These are phyloP conservation scores for Strigamia maritima DNA, from an alignment of 2,888 invertebrate genomes.

Conservation along the genomic window DNA sequence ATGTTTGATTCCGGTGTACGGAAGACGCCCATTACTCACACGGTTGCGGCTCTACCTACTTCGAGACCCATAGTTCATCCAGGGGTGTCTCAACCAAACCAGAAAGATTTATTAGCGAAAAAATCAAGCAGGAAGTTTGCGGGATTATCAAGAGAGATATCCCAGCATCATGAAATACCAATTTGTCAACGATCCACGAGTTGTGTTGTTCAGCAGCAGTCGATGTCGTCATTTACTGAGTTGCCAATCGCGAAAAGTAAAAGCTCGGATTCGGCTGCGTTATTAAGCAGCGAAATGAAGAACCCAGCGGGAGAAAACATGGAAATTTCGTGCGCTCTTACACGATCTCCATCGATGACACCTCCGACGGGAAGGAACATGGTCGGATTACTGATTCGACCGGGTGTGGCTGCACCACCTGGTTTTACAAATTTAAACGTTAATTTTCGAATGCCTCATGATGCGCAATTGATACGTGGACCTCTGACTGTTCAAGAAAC, in stretches of 20 bases:
- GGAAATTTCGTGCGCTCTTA: background rate
- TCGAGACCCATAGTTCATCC: background rate
- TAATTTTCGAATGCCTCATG: conserved; percentile 15
- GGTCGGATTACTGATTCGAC: background rate
- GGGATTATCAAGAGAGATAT: background rate
- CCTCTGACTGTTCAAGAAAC: background rate
- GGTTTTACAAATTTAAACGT: background rate
- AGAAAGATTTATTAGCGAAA: background rate
- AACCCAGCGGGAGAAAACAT: background rate
- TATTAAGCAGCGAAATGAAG: background rate
- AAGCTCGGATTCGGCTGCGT: background rate
- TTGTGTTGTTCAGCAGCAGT: background rate
- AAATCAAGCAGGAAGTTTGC: background rate
- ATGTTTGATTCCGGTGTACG: background rate
- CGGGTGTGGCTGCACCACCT: background rate
- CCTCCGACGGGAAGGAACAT: background rate
- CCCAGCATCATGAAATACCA: background rate
- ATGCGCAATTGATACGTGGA: background rate
- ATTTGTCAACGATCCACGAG: background rate
- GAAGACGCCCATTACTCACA: background rate
- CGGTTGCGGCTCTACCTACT: background rate
- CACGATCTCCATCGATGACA: background rate
- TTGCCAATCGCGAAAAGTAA: background rate
- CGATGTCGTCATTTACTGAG: background rate
- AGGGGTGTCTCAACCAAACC: background rate